Evolutionary conservation across 2,797 vertebrate species (phyloP).

Genomic region (Pangasius macronema): DNA sequence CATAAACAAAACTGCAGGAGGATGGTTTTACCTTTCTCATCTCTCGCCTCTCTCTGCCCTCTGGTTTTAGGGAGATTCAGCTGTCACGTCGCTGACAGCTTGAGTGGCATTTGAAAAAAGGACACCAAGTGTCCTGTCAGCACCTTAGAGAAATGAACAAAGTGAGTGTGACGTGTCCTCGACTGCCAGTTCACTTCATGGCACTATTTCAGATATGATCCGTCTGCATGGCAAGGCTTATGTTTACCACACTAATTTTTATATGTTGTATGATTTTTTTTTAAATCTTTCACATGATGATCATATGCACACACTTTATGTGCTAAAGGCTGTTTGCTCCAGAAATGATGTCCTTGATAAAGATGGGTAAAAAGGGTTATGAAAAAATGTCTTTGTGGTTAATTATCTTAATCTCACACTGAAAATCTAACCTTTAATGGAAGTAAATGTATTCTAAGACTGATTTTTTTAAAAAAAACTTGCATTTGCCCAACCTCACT

Average conservation of each 20-base stretch:
- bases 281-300: neutral
- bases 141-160: neutral
- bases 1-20: conserved; percentile 20
- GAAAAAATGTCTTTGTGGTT: neutral
- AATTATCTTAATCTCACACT: neutral
- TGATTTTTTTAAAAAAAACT: too few species aligned
- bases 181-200: neutral
- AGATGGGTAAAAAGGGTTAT: neutral
- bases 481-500: neutral
- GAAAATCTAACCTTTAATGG: too few species aligned
- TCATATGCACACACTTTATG: neutral
- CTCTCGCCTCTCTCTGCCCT: neutral
- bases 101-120: conserved; percentile 13
- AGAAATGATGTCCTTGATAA: neutral
- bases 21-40: neutral
- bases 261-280: neutral
- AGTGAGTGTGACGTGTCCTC: conserved; percentile 13
- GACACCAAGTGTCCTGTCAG: conserved; percentile 6
- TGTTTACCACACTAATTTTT: neutral
- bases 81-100: conserved; percentile 22
- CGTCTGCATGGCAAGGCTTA: neutral
- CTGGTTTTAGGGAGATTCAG: conserved; percentile 2
- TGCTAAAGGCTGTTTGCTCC: neutral
- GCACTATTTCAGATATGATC: neutral
- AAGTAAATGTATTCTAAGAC: neutral